Percentiles rank a stretch among this genome's conserved stretches.
phyloP scores from a whole-genome alignment of 2,797 vertebrate genomes.

The Podargus strigoides region DNA sequence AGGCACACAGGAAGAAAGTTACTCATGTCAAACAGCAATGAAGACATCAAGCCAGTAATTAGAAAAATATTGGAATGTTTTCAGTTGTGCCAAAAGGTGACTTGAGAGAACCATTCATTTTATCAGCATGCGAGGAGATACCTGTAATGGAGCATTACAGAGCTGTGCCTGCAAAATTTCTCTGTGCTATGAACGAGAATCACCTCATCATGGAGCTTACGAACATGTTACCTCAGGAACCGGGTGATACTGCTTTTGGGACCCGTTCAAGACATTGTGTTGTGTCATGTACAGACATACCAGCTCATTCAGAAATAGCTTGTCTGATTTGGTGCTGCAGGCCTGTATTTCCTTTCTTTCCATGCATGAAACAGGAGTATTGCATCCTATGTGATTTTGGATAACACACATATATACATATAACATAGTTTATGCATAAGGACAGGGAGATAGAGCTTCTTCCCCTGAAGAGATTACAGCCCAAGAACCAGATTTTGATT shows the following conservation, averaged over 20 bases:
- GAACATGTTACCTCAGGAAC: not conserved
- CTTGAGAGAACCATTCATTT: not conserved
- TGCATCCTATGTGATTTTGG: not conserved
- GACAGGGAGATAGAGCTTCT: not conserved
- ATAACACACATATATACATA: not conserved
- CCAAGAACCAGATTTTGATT: not conserved
- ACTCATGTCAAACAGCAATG: not conserved
- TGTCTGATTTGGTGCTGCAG: not conserved
- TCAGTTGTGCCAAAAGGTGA: not conserved
- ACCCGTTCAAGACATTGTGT: not conserved
- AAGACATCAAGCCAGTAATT: not conserved
- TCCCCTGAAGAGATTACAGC: not conserved
- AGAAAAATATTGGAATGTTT: not conserved
- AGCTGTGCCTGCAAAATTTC: not conserved
- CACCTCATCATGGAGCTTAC: not conserved
- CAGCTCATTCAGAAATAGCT: not conserved
- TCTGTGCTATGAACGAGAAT: not conserved
- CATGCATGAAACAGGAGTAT: not conserved
- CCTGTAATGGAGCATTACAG: not conserved
- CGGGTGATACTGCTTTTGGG: not conserved
- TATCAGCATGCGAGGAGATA: not conserved
- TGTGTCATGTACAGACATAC: not conserved
- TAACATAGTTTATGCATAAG: not conserved
- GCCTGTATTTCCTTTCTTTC: not conserved
- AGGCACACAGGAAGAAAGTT: not conserved